Base-by-base conservation (phyloP, 2,797 vertebrate species). In the Graptemys geographica region DNA sequence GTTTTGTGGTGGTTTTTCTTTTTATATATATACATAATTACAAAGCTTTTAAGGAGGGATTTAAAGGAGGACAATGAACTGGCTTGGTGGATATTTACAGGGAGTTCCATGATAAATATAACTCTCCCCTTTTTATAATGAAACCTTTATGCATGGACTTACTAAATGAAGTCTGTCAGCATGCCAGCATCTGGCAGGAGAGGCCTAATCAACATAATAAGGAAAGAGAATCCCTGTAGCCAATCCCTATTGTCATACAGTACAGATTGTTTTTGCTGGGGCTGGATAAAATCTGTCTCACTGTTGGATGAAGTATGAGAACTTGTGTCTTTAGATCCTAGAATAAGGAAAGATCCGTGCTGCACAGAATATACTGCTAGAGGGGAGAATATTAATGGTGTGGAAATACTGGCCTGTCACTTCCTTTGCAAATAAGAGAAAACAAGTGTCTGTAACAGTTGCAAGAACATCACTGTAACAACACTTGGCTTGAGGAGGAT, bases 371-470 rank as follows among this genome's bases (percentile, higher is more conserved):
- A 18, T 6, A 8, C 51, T 62, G 49, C 83, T 84, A 88, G 12
- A 37, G 81, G 56, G 6, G 0, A 69, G 9, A 86, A 76, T 86
- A 86, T 83, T 81, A 81, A 94, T 83, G 89, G 83, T 79, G 83
- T 86, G 56, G 90, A 11, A 94, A 92, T 89, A 85, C 44, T 86
- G 79, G 7, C 18, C 49, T 84, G 76, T 84, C 59, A 81, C 86
- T 93, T 93, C 83, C 95, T 44, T 69, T 92, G 79, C n/a, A 83
- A 95, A 89, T 79, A 84, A 87, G 55, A 88, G 65, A 55, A 93
- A 84, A 87, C 28, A 18, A 85, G 89, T 72, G 13, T 51, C 51
- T 51, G 18, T 16, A 96, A 69, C 41, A 8, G 1, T 21, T 89
- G 11, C 9, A 91, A 88, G 94, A 94, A 2, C 12, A 62, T 11